Evolutionary conservation across 2,797 vertebrate genomes (phyloP), one percentile per base, ranked within the genome.

Genomic region (Octomys mimax): DNA sequence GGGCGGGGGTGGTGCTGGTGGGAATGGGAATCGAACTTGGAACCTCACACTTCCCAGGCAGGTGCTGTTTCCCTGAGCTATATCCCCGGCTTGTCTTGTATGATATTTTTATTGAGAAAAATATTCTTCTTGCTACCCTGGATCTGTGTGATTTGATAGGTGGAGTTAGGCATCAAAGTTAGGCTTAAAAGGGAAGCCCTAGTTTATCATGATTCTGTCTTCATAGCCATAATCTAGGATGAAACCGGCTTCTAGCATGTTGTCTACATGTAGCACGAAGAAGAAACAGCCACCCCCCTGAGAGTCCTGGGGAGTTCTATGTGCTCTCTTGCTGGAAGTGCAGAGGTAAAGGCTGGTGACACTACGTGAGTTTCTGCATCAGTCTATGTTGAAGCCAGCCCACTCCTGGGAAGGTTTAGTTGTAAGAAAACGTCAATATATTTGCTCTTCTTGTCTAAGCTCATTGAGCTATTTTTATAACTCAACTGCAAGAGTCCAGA

Each of bases 241-340:
- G 71, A 31, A 31, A n/a, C 26, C 28, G 26, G 6, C 14, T 39
- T 59, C 6, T 46, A 39, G 24, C 66, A 61, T 5, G 2, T 42
- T n/a, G 10, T 26, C 24, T 87, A 28, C 9, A 13, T 10, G 8
- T 19, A 2, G 22, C 2, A 18, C 49, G 28, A 42, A 57, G 42
- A 22, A 49, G 57, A 77, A 42, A 19, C 13, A 9, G 14, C 14
- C 6, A 2, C 5, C 64, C 13, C 16, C 12, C 14, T 6, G 10
- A 49, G 2, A 33, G 6, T 33, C 26, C 22, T 19, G 13, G 22
- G 13, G 3, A 1, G 0, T 31, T 10, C 5, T 26, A 2, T n/a
- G 0, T 62, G 7, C 61, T 36, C 52, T 49, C 13, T 42, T n/a
- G n/a, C 86, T 49, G n/a, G 42, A 61, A 57, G 46, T 42, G 82